Percentiles rank a stretch among this genome's conserved stretches.
Evolutionary conservation across 2,797 vertebrate species (phyloP).

Genomic region (Cephalopachus bancanus): DNA sequence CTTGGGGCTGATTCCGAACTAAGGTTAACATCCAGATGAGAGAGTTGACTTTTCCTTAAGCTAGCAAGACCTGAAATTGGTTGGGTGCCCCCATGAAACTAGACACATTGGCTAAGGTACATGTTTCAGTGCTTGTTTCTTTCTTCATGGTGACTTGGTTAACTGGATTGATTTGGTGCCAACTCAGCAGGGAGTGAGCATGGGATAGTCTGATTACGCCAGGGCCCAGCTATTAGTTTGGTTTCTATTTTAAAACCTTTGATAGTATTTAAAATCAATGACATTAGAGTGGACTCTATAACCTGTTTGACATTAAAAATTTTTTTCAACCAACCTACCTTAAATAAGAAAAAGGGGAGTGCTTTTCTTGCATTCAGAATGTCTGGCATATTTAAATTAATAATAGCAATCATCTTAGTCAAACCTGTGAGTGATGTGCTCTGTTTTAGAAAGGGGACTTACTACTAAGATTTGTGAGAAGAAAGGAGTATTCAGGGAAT

Average conservation of each 20-base stretch:
- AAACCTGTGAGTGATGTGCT: neutral
- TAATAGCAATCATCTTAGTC: neutral
- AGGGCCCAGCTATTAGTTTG: neutral
- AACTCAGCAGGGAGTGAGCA: constrained; percentile 30
- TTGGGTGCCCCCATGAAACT: neutral
- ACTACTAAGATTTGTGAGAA: constrained; percentile 45
- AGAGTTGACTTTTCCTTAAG: constrained; percentile 22
- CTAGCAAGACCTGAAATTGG: constrained; percentile 38
- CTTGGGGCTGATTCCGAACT: constrained; percentile 59
- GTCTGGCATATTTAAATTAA: constrained; percentile 40
- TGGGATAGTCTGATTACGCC: constrained; percentile 20
- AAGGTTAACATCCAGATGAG: constrained; percentile 29
- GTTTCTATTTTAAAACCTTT: constrained; percentile 54
- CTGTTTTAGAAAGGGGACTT: constrained; percentile 45
- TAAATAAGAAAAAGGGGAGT: neutral
- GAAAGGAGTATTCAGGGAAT: neutral
- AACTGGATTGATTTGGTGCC: constrained; percentile 49
- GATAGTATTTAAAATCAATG: constrained; percentile 50
- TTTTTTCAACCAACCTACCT: neutral
- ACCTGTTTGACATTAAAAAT: neutral
- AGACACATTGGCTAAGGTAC: constrained; percentile 10
- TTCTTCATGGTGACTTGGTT: constrained; percentile 24
- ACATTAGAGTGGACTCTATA: neutral
- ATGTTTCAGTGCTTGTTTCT: neutral
- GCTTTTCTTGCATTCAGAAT: constrained; percentile 49